Conservation (phyloP, 1,140 invertebrate genomes). For the Monochamus saltuarius region DNA sequence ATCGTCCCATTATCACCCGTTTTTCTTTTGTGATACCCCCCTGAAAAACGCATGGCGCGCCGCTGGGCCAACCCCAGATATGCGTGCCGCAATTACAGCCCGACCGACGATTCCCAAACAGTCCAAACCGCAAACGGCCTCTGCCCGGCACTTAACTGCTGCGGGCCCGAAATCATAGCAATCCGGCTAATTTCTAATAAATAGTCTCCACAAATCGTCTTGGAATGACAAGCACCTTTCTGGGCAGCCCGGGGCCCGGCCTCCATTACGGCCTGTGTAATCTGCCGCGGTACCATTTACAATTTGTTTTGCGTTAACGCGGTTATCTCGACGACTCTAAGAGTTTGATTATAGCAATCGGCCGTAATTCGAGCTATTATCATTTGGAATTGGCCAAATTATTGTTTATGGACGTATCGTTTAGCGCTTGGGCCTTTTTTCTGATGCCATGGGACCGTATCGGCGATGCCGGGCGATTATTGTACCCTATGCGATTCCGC, state of each 20-base stretch:
- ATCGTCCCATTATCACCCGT: no score
- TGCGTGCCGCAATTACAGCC: neutral
- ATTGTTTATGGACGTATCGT: conserved; percentile 46
- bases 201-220: conserved; percentile 43
- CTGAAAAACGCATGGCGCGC: neutral
- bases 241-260: conserved; percentile 20
- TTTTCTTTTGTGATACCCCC: no score
- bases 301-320: conserved; percentile 41
- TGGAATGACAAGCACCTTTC: conserved; percentile 45
- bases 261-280: conserved; percentile 32
- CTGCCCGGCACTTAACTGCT: conserved; percentile 22
- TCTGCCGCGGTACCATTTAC: conserved; percentile 41
- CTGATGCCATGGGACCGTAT: conserved; percentile 1
- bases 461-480: conserved; percentile 9
- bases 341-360: conserved; percentile 46
- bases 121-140: conserved; percentile 25
- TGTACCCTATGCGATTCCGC: neutral
- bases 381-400: conserved; percentile 44
- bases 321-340: conserved; percentile 38
- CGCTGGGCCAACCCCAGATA: neutral
- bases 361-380: conserved; percentile 43
- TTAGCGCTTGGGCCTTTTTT: conserved; percentile 34
- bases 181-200: conserved; percentile 46
- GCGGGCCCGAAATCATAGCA: conserved; percentile 41
- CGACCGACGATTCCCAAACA: conserved; percentile 25